These are phyloP conservation scores for Microctonus brassicae DNA, from an alignment of 2,888 invertebrate species.

Conservation along the genomic window DNA sequence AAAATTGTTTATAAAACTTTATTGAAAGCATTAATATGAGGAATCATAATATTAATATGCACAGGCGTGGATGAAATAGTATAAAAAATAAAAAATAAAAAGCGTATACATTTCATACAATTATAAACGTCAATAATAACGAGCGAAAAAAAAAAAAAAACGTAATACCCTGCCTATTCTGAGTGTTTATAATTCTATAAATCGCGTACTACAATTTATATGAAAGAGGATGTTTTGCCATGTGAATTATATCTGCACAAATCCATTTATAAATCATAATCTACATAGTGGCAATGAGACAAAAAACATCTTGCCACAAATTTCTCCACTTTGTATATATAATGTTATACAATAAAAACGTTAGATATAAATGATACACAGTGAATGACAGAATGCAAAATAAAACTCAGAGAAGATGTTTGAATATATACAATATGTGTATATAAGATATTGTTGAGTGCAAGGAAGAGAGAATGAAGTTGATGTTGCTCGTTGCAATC, in stretches of 20 bases:
- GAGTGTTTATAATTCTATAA: neutral
- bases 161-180: neutral
- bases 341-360: neutral
- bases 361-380: neutral
- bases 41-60: neutral
- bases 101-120: neutral
- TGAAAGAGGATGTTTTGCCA: no score
- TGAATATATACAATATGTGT: neutral
- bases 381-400: neutral
- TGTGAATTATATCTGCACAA: no score
- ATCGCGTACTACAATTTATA: no score
- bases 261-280: no score
- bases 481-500: slow-evolving; percentile 42
- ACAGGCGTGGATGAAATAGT: neutral
- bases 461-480: neutral
- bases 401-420: neutral
- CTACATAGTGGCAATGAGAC: neutral
- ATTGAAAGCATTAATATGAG: neutral
- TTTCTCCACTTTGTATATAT: neutral
- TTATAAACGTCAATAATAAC: neutral
- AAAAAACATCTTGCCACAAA: neutral
- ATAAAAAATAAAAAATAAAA: neutral
- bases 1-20: neutral
- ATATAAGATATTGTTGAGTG: no score
- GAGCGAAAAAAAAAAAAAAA: no score